phyloP scores from a whole-genome alignment of 2,888 invertebrate genomes.

The Gortyna flavago region DNA sequence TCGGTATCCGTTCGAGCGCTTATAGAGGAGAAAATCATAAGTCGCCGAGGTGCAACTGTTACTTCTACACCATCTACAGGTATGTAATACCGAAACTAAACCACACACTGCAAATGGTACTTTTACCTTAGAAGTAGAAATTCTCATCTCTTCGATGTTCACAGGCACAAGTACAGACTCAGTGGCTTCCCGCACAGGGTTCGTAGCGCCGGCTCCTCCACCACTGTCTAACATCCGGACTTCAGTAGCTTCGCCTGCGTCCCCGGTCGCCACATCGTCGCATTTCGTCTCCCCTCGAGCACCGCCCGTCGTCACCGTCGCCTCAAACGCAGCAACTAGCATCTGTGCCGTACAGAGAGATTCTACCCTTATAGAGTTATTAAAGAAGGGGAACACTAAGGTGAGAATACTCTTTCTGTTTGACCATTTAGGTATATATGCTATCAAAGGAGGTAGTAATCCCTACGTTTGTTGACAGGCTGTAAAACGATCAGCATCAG shows the following conservation, averaged over 20 bases:
- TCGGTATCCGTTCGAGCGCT: constrained; percentile 97
- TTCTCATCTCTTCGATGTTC: not conserved
- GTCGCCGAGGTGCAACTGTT: constrained; percentile 92
- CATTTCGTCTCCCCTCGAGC: constrained; percentile 87
- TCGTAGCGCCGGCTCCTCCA: constrained; percentile 86
- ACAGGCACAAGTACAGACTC: constrained; percentile 78
- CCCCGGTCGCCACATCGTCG: constrained; percentile 86
- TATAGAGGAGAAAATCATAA: constrained; percentile 98
- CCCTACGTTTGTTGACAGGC: constrained; percentile 77
- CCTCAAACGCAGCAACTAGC: constrained; percentile 77
- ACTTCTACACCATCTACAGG: constrained; percentile 77
- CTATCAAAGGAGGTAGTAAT: not conserved
- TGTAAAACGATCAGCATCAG: constrained; percentile 93
- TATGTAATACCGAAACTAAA: constrained; percentile 52
- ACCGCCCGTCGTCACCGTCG: constrained; percentile 81
- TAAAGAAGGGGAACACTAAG: constrained; percentile 92
- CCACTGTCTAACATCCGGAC: constrained; percentile 83
- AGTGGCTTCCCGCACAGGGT: constrained; percentile 78
- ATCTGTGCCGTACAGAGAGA: constrained; percentile 90
- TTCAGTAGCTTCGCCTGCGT: constrained; percentile 81
- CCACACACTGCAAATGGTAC: too few relatives aligned
- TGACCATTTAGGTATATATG: not conserved
- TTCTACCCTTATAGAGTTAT: constrained; percentile 94
- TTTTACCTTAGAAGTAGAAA: not conserved
- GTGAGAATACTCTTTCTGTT: constrained; percentile 60